Base-by-base conservation (phyloP, 2,888 invertebrate genomes). In the Agrochola circellaris region DNA sequence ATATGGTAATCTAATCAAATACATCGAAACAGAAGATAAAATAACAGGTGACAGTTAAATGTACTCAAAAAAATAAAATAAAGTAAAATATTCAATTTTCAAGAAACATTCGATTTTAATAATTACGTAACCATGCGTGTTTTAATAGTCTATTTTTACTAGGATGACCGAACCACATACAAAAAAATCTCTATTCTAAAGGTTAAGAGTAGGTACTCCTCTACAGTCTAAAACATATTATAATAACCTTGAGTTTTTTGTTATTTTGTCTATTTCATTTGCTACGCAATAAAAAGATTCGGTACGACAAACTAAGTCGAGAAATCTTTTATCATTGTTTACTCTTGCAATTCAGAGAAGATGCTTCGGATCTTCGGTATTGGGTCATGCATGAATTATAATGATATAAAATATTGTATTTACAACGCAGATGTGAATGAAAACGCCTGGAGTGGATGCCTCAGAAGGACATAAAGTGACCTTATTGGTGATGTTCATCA, bases 121-220 rank as follows among this genome's bases (percentile, higher is more conserved):
- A 62, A 77, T 77, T 61, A 61, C 73, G 75, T 81, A 73, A 83
- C 11, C 65, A 64, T 65, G 73, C 68, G 77, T 76, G 67, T 74
- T 65, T 72, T 65, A 30, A 62, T 62, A 73, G 68, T 75, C 75
- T 81, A 87, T 87, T 83, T 87, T 86, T 84, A 78, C 62, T 42
- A 62, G n/a, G 61, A 83, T 85, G 86, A 86, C 73, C 75, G 38
- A 76, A 78, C 42, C 69, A 79, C 64, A 70, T 56, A 73, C 9
- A 81, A 81, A 74, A 72, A 77, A 77, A 54, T 11, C 20, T 64
- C 15, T 26, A 38, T 51, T 58, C 34, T 70, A 82, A 85, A 87
- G 83, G 87, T 86, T 82, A 87, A 71, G 51, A 75, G 66, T 77
- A n/a, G n/a, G n/a, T n/a, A 75, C 73, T 79, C 65, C 56, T 74